These are phyloP conservation scores for Pogonocherus hispidulus DNA, from an alignment of 2,888 invertebrate species.

Conservation along the genomic window DNA sequence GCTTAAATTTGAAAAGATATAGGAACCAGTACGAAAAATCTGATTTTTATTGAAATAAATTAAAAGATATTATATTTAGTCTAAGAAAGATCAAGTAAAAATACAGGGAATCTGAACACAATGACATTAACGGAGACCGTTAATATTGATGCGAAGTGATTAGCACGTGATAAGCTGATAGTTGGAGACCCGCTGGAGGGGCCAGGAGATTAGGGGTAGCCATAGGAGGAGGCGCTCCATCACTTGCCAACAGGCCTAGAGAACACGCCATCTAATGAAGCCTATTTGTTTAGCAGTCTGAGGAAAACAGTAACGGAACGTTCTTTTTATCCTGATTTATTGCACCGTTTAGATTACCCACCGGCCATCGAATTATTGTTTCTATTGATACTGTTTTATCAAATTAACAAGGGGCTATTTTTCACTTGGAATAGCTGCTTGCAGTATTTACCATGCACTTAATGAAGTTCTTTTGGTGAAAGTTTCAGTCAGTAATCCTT, in stretches of 20 bases:
- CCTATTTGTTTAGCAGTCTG: slow-evolving; percentile 47
- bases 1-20: too few species aligned
- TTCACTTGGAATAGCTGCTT: slow-evolving; percentile 9
- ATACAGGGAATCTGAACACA: too few species aligned
- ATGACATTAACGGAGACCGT: slow-evolving; percentile 12
- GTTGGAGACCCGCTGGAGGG: slow-evolving; percentile 23
- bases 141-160: slow-evolving; percentile 56
- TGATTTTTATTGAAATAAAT: too few species aligned
- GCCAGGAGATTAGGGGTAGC: slow-evolving; percentile 6
- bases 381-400: slow-evolving; percentile 39
- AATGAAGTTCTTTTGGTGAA: background rate
- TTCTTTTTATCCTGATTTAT: slow-evolving; percentile 52
- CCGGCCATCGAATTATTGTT: slow-evolving; percentile 44
- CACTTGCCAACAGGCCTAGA: slow-evolving; percentile 34
- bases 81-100: too few species aligned
- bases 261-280: slow-evolving; percentile 41
- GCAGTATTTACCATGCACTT: background rate
- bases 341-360: slow-evolving; percentile 43
- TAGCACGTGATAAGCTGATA: slow-evolving; percentile 52
- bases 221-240: slow-evolving; percentile 40
- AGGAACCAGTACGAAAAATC: too few species aligned
- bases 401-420: slow-evolving; percentile 37
- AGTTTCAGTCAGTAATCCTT: background rate
- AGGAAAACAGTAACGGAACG: slow-evolving; percentile 49
- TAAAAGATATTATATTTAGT: too few species aligned